Evolutionary conservation across 2,113 vertebrate species (phyloP).

Genomic region (Lipotes vexillifer): DNA sequence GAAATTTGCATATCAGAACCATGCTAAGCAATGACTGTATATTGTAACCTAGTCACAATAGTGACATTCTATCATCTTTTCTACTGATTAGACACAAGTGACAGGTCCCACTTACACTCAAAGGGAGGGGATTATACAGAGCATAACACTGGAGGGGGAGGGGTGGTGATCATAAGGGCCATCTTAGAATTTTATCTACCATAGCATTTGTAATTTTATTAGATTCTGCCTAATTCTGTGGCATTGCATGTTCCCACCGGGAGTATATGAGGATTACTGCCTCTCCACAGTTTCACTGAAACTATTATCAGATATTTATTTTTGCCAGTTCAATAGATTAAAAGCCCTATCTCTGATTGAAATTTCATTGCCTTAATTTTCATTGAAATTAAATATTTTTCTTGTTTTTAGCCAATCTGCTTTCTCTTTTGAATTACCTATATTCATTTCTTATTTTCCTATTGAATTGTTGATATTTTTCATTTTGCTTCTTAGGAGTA

Average conservation of each 20-base stretch:
- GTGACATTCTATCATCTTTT: not conserved
- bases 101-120: not conserved
- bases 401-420: not conserved
- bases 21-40: not conserved
- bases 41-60: not conserved
- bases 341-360: not conserved
- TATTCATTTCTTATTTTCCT: not conserved
- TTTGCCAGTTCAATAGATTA: not conserved
- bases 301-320: not conserved
- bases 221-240: not conserved
- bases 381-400: not conserved
- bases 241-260: fast-evolving
- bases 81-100: not conserved
- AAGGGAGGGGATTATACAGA: not conserved
- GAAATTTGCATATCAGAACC: not conserved
- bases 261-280: not conserved
- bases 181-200: not conserved
- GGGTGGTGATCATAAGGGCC: not conserved
- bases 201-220: not conserved
- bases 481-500: not conserved
- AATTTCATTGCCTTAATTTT: not conserved
- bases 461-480: not conserved
- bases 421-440: not conserved
- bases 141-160: fast-evolving
- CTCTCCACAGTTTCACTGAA: not conserved